A percentile compares a stretch with the other conserved stretches of the same genome.
phyloP scores from a whole-genome alignment of 2,797 vertebrate genomes.

The Parambassis ranga region DNA sequence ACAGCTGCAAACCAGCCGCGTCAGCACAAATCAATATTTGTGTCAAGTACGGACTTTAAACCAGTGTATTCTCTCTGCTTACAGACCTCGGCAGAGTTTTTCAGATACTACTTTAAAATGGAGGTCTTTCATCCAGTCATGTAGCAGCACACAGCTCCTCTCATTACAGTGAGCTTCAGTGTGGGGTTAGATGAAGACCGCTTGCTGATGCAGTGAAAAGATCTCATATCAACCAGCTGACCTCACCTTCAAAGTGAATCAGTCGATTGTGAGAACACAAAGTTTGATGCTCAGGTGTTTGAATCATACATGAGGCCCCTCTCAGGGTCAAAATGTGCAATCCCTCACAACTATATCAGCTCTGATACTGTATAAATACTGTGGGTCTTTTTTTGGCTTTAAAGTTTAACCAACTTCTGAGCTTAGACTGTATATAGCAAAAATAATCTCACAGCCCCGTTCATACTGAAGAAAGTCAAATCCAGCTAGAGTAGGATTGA shows the following conservation, averaged over 20 bases:
- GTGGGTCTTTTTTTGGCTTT: too few species aligned
- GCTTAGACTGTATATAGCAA: too few species aligned
- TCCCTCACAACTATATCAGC: too few species aligned
- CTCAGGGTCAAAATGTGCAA: too few species aligned
- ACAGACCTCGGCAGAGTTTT: slow-evolving; percentile 3
- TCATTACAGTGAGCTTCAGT: neutral
- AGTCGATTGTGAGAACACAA: slow-evolving; percentile 6
- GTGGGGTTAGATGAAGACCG: neutral
- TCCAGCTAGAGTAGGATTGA: too few species aligned
- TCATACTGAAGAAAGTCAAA: too few species aligned
- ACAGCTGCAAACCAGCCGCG: neutral
- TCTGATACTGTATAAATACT: too few species aligned
- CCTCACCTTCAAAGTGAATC: neutral
- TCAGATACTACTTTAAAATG: neutral
- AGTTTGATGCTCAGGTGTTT: slow-evolving; percentile 7
- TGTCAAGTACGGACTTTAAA: neutral
- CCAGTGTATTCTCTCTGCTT: neutral
- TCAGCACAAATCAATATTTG: slow-evolving; percentile 7
- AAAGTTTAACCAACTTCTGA: too few species aligned
- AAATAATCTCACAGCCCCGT: too few species aligned
- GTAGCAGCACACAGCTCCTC: neutral
- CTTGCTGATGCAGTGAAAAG: neutral
- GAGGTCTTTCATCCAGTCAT: slow-evolving; percentile 41
- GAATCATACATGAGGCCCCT: slow-evolving; percentile 1
- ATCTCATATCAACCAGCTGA: neutral